Base-by-base conservation (phyloP, 2,113 vertebrate species). In the Spilogale gracilis region DNA sequence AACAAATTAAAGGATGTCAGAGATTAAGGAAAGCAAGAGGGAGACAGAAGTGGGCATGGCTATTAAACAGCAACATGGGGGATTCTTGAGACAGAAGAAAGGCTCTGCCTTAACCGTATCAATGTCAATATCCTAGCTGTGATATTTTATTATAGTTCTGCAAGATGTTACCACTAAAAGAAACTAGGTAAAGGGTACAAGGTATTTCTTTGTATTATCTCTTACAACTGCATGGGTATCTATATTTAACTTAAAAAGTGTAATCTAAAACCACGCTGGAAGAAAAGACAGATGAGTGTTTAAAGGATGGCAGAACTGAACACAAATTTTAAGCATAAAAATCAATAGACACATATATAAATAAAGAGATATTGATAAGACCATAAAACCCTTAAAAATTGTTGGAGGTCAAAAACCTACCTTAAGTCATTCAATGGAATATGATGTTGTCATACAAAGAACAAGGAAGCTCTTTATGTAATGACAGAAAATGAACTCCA, bases 241-340 rank as follows among this genome's bases (percentile, higher is more conserved):
- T 76, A 10, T 3, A 81, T 78, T 96, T 63, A 20, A 23, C 73
- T 92, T 71, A 69, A 83, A 83, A 86, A 71, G 45, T 48, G 18
- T 82, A 73, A 87, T 74, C 79, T 27, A 81, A 93, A 94, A 86
- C 48, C 16, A 79, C 65, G 76, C 3, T 69, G 16, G 48, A 83
- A 84, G 63, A 50, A 96, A 90, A 92, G 65, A 89, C 50, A 86
- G 84, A 38, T 67, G 63, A 81, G 30, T 50, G 0, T 80, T 82
- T 85, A 89, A 73, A 38, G 86, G 32, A 95, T 12, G 74, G 8
- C 18, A 93, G 21, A 9, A 4, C 79, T 9, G 11, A 83, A 43
- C 6, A 94, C n/a, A 91, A 65, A 50, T 54, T 71, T 83, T 91
- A 91, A 91, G 21, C 38, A 86, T 45, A 80, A 63, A 67, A 87